phyloP scores from a whole-genome alignment of 1,140 invertebrate genomes.

The Anoplophora glabripennis region DNA sequence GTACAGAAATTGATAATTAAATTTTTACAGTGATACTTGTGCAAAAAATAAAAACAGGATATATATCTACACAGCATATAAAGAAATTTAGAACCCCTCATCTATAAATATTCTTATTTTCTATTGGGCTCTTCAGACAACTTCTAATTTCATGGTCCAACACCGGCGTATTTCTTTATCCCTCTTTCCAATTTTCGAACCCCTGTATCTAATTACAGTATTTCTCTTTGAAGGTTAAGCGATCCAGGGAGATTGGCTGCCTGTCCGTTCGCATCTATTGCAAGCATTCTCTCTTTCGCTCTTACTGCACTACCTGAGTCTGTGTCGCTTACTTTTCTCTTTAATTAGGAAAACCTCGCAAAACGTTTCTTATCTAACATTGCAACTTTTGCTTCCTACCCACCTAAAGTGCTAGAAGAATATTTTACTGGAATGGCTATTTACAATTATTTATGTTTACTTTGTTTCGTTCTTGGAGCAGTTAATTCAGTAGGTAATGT shows the following conservation, averaged over 20 bases:
- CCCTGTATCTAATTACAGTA: constrained; percentile 44
- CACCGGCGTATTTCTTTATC: constrained; percentile 34
- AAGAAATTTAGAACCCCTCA: constrained; percentile 10
- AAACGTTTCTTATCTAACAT: constrained; percentile 27
- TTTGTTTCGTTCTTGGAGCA: constrained; percentile 1
- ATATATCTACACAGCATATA: constrained; percentile 18
- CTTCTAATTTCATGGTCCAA: constrained; percentile 45
- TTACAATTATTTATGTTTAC: constrained; percentile 26
- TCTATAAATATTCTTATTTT: constrained; percentile 22
- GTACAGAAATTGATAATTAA: too few relatives aligned
- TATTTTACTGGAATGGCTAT: constrained; percentile 38
- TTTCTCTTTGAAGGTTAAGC: constrained; percentile 34
- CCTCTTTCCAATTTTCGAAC: constrained; percentile 38
- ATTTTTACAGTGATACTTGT: too few relatives aligned
- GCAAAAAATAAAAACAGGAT: not conserved
- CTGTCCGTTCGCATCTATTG: constrained; percentile 13
- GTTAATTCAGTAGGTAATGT: not conserved
- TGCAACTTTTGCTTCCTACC: constrained; percentile 27
- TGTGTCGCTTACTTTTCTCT: constrained; percentile 28
- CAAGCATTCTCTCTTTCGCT: constrained; percentile 4
- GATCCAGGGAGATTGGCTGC: constrained; percentile 29
- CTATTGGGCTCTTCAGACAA: constrained; percentile 35
- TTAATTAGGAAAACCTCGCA: constrained; percentile 37
- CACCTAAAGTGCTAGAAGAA: constrained; percentile 33
- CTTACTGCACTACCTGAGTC: constrained; percentile 2